phyloP scores from a whole-genome alignment of 2,888 invertebrate genomes.

The Coelinius sp. region DNA sequence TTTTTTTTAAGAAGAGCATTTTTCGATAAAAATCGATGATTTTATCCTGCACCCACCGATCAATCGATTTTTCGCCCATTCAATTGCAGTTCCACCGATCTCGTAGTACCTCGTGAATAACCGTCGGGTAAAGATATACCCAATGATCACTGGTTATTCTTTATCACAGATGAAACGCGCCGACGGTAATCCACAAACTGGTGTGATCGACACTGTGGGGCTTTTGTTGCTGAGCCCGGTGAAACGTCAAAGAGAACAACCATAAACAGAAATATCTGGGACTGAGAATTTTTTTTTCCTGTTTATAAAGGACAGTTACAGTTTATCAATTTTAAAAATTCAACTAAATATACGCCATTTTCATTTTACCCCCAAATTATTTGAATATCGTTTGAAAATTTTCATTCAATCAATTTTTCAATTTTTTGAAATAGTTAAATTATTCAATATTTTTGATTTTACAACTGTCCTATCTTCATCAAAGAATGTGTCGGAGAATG shows the following conservation, averaged over 20 bases:
- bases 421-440: too few relatives aligned
- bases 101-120: background rate
- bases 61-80: too few relatives aligned
- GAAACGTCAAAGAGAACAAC: slow-evolving; percentile 4
- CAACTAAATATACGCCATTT: too few relatives aligned
- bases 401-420: too few relatives aligned
- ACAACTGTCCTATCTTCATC: background rate
- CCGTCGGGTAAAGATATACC: slow-evolving; percentile 5
- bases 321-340: slow-evolving; percentile 3
- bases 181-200: slow-evolving; percentile 53
- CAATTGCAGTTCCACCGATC: background rate
- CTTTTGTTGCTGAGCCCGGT: slow-evolving; percentile 11
- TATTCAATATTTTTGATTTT: background rate
- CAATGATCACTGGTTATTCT: slow-evolving; percentile 42
- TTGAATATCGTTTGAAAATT: too few relatives aligned
- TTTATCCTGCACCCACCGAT: too few relatives aligned
- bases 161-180: slow-evolving; percentile 60
- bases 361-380: too few relatives aligned
- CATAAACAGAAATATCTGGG: background rate
- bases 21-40: too few relatives aligned
- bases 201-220: slow-evolving; percentile 47
- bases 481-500: background rate
- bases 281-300: background rate
- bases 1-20: too few relatives aligned
- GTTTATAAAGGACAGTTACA: background rate